phyloP scores from a whole-genome alignment of 2,113 vertebrate genomes.

The Thunnus maccoyii region DNA sequence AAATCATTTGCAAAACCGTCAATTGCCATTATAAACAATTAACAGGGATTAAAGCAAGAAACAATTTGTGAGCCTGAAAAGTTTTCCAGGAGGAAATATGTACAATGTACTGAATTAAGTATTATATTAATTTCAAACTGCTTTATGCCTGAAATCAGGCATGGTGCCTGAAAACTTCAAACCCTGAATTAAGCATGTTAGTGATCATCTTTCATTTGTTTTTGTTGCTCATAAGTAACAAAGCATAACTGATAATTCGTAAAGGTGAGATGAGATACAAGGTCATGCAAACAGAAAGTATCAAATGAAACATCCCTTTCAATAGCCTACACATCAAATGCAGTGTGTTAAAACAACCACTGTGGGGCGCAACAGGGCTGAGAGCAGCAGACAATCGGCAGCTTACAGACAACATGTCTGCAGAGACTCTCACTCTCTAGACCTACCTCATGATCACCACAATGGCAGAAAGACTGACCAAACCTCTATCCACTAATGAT shows the following conservation, averaged over 20 bases:
- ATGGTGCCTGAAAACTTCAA: too few species aligned
- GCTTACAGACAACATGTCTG: background rate
- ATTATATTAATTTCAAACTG: too few species aligned
- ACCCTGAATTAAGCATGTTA: background rate
- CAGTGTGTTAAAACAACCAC: constrained; percentile 56
- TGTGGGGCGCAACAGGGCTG: constrained; percentile 44
- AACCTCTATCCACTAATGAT: background rate
- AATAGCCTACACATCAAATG: background rate
- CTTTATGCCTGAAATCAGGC: too few species aligned
- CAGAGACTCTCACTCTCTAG: background rate
- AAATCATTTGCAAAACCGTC: background rate
- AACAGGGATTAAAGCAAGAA: too few species aligned
- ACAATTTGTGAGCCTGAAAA: too few species aligned
- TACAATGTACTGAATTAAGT: too few species aligned
- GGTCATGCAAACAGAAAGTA: background rate
- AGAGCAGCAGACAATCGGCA: background rate
- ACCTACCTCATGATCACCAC: background rate
- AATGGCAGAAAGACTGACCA: background rate
- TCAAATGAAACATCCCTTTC: background rate
- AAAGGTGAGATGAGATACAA: background rate
- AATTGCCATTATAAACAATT: background rate
- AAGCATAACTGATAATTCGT: background rate
- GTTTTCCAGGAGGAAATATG: too few species aligned
- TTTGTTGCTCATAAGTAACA: background rate
- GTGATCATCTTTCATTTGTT: background rate